Conservation (phyloP, 2,797 vertebrate genomes). For the Mus caroli region DNA sequence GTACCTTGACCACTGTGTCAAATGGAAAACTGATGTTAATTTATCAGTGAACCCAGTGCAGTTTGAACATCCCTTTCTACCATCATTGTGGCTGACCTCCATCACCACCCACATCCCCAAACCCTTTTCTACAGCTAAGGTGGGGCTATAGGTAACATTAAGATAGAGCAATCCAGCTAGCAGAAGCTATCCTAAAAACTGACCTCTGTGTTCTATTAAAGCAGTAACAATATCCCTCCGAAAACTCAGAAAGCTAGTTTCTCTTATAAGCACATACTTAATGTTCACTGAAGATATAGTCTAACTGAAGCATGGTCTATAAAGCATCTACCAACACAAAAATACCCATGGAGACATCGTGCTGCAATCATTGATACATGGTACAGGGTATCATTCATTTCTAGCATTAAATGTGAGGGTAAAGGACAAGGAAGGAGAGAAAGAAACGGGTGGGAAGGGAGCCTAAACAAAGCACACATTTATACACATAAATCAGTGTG, state of each 20-base stretch:
- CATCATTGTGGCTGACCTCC: not conserved
- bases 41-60: not conserved
- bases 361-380: not conserved
- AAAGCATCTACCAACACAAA: not conserved
- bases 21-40: too few species aligned
- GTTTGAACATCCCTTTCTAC: not conserved
- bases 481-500: too few species aligned
- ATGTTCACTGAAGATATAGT: not conserved
- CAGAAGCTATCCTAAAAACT: not conserved
- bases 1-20: not conserved
- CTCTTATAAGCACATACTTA: not conserved
- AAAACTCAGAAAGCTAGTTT: constrained; percentile 35
- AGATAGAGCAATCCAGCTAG: not conserved
- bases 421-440: not conserved
- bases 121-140: not conserved
- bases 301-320: too few species aligned
- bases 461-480: not conserved
- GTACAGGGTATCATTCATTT: not conserved
- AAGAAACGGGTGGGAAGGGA: not conserved
- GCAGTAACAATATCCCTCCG: not conserved
- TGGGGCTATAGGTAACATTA: not conserved
- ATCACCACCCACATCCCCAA: too few species aligned
- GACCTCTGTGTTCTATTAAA: not conserved
- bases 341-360: not conserved
- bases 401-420: not conserved